Evolutionary conservation across 2,797 vertebrate genomes (phyloP).

Genomic region (Heteromormyrus szaboi): DNA sequence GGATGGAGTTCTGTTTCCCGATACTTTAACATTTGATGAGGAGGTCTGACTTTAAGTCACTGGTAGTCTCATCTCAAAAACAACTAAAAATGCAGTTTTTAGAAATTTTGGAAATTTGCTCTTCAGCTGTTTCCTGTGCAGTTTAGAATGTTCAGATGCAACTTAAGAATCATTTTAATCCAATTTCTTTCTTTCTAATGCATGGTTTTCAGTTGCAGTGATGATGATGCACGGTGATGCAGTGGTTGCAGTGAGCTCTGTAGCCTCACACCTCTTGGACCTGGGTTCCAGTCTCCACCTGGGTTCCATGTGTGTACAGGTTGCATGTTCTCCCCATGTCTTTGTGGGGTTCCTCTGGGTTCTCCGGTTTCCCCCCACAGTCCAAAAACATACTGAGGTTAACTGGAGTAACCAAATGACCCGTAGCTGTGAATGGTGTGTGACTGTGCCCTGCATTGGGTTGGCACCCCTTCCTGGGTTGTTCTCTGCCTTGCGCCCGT

Average conservation of each 20-base stretch:
- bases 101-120: not conserved
- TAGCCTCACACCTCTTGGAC: not conserved
- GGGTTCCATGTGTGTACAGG: not conserved
- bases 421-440: not conserved
- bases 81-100: not conserved
- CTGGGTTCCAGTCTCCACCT: not conserved
- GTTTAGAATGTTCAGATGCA: not conserved
- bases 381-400: not conserved
- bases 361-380: not conserved
- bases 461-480: not conserved
- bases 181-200: not conserved
- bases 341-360: not conserved
- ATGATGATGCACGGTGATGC: not conserved
- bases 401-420: not conserved
- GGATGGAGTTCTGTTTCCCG: not conserved
- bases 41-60: not conserved
- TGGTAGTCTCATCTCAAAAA: not conserved
- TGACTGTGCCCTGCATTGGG: not conserved
- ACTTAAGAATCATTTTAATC: not conserved
- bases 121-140: not conserved
- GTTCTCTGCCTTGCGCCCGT: not conserved
- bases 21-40: not conserved
- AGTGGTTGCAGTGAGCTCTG: not conserved
- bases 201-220: not conserved
- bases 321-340: not conserved